Evolutionary conservation across 2,113 vertebrate genomes (phyloP), one percentile per base, ranked within the genome.

Genomic region (Hepsetus odoe): DNA sequence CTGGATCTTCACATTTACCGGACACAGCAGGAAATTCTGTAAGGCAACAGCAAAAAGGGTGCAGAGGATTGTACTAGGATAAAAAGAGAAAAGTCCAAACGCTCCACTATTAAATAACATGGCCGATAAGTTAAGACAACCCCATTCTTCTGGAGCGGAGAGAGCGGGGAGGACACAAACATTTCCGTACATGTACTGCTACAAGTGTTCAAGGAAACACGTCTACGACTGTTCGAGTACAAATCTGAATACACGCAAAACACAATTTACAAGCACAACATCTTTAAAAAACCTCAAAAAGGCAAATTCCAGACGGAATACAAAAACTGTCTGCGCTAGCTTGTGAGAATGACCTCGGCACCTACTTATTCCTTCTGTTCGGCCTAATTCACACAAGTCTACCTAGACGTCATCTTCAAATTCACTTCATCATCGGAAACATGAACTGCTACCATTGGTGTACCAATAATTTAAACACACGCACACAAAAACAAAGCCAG

Each of bases 161-260:
- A 59, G 35, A 46, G 18, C 26, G 14, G 76, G 49, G n/a, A n/a
- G 53, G 44, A 38, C 74, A 67, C 62, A 69, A 69, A 69, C 44
- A 75, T 61, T 16, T 69, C 68, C 35, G 42, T 79, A 81, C 65
- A 81, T 67, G 59, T 59, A 74, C 67, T 46, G 72, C 76, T 81
- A 82, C 72, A 76, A 76, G 80, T 85, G 83, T 82, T 59, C 58
- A 80, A 77, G 65, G 71, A 80, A 72, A 84, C 80, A 83, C 74
- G 46, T 26, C 80, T 42, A 82, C 66, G 62, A 77, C 70, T 30
- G 55, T 46, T 80, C 8, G 38, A 79, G 74, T 82, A 80, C 71
- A 82, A 82, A 82, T 71, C 67, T 53, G 66, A 46, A 64, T 44
- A 66, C 72, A 72, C 30, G 42, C 82, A 16, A 46, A 74, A 71